Evolutionary conservation across 1,140 invertebrate species (phyloP).

Genomic region (Thaumetopoea pityocampa): DNA sequence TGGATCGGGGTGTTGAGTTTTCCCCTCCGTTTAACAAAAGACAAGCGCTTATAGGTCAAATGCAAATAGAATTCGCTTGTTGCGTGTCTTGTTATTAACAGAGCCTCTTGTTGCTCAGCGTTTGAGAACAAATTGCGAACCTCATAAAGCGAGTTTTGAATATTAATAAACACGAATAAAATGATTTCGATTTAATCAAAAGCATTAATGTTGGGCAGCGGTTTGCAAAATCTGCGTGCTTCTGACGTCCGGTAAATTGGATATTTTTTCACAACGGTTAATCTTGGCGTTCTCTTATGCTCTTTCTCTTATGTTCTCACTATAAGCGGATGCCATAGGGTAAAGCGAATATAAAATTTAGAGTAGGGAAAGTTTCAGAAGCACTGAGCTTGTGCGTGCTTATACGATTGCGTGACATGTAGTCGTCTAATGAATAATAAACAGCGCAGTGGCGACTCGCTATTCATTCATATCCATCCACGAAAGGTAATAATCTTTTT

Average conservation of each 20-base stretch:
- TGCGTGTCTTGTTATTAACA: conserved; percentile 51
- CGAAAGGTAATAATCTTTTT: conserved; percentile 60
- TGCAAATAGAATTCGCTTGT: conserved; percentile 64
- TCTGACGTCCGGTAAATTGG: conserved; percentile 26
- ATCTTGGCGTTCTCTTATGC: conserved; percentile 1
- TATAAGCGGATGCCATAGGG: conserved; percentile 14
- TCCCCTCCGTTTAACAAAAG: conserved; percentile 33
- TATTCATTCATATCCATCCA: conserved; percentile 68
- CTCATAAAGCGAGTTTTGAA: conserved; percentile 63
- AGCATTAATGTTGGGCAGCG: conserved; percentile 37
- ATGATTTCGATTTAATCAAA: conserved; percentile 43
- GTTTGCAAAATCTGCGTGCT: conserved; percentile 39
- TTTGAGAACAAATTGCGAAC: conserved; percentile 58
- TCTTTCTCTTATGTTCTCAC: conserved; percentile 1
- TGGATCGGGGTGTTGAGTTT: conserved; percentile 15
- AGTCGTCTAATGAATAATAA: conserved; percentile 73
- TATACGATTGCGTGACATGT: conserved; percentile 64
- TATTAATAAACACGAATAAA: conserved; percentile 62
- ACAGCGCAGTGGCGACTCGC: conserved; percentile 61
- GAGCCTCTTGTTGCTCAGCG: conserved; percentile 43
- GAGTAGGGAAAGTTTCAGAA: conserved; percentile 57
- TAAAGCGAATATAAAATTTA: conserved; percentile 36
- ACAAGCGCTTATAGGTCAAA: conserved; percentile 56
- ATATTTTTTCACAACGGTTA: conserved; percentile 18
- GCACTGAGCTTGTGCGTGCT: conserved; percentile 62